These are phyloP conservation scores for Cyrtodaria siliqua DNA, from an alignment of 2,888 invertebrate species.

Conservation along the genomic window DNA sequence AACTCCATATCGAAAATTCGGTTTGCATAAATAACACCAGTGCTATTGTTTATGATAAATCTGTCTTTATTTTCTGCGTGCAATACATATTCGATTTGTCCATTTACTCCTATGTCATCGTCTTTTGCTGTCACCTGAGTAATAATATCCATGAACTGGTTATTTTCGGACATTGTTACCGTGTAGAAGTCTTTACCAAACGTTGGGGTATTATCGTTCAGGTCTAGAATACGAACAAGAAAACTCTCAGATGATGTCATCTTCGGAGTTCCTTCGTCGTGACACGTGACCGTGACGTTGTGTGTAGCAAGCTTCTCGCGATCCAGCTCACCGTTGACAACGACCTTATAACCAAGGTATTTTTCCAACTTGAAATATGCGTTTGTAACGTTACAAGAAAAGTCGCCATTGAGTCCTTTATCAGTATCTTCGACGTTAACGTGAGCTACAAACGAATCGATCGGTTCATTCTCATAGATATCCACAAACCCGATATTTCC, in stretches of 20 bases:
- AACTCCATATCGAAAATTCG: slow-evolving; percentile 68
- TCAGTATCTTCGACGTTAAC: slow-evolving; percentile 61
- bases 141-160: slow-evolving; percentile 87
- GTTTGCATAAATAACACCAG: slow-evolving; percentile 70
- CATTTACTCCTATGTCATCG: slow-evolving; percentile 84
- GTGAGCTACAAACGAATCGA: slow-evolving; percentile 54
- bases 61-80: slow-evolving; percentile 30
- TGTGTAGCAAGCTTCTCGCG: slow-evolving; percentile 72
- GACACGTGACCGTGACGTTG: slow-evolving; percentile 86
- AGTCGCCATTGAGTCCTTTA: slow-evolving; percentile 56
- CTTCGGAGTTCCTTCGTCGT: slow-evolving; percentile 87
- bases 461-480: slow-evolving; percentile 48
- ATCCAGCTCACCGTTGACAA: slow-evolving; percentile 86
- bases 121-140: slow-evolving; percentile 94
- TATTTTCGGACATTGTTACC: slow-evolving; percentile 70
- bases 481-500: slow-evolving; percentile 58
- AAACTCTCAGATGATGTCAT: slow-evolving; percentile 70
- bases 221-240: slow-evolving; percentile 89
- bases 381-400: slow-evolving; percentile 36
- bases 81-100: slow-evolving; percentile 64
- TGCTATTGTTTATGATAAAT: slow-evolving; percentile 63
- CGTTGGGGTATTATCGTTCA: slow-evolving; percentile 96
- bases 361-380: slow-evolving; percentile 43
- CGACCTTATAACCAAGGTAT: slow-evolving; percentile 74
- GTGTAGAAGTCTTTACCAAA: slow-evolving; percentile 87